Conservation (phyloP, 2,113 vertebrate genomes). For the Panthera uncia region DNA sequence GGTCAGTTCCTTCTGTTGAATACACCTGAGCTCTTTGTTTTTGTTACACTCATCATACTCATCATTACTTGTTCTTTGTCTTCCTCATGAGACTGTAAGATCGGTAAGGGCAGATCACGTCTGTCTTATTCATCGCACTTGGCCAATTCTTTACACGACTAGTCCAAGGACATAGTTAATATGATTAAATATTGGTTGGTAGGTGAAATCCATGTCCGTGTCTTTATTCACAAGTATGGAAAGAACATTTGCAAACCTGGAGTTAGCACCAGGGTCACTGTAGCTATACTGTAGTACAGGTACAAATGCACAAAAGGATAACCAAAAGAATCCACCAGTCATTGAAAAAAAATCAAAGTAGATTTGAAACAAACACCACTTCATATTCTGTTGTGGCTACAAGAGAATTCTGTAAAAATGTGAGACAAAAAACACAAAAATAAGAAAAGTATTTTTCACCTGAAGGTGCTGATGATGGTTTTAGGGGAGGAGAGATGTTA, state of each 20-base stretch:
- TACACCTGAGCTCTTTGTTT: not conserved
- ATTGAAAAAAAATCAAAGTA: not conserved
- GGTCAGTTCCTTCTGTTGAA: not conserved
- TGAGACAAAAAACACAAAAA: not conserved
- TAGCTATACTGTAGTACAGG: not conserved
- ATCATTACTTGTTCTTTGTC: not conserved
- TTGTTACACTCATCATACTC: not conserved
- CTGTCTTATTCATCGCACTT: not conserved
- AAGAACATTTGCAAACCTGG: conserved; percentile 15
- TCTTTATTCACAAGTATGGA: not conserved
- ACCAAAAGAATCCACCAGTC: not conserved
- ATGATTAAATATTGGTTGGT: not conserved
- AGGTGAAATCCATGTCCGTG: not conserved
- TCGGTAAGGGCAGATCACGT: not conserved
- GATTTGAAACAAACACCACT: not conserved
- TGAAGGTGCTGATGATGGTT: not conserved
- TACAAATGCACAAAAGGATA: not conserved
- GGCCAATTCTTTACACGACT: not conserved
- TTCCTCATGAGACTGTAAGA: not conserved
- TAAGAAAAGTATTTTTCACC: not conserved
- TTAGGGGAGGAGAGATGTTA: not conserved
- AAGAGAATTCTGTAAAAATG: not conserved
- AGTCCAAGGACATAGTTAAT: not conserved
- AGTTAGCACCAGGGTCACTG: not conserved
- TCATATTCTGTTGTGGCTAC: not conserved